Conservation (phyloP, 1,140 invertebrate genomes). For the Bombus affinis region DNA sequence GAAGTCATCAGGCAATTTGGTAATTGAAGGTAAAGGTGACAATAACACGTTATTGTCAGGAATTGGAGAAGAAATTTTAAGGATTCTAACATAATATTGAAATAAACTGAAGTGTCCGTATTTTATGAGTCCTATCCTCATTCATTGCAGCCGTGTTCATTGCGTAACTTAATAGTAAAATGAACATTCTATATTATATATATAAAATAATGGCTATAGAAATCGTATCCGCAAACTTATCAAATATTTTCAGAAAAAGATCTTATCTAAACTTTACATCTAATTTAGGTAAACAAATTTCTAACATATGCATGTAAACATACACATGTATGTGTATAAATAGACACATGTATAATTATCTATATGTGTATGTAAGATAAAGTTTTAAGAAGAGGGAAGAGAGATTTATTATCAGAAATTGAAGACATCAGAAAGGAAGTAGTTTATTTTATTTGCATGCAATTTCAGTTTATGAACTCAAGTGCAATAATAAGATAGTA, state of each 20-base stretch:
- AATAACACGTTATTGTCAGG: conserved; percentile 78
- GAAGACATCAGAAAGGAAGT: conserved; percentile 59
- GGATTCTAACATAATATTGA: conserved; percentile 69
- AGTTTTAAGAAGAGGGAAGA: conserved; percentile 13
- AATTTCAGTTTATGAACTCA: conserved; percentile 27
- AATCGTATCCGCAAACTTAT: conserved; percentile 46
- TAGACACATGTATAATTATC: conserved; percentile 23
- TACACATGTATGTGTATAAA: conserved; percentile 42
- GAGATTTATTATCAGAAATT: conserved; percentile 53
- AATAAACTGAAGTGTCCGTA: conserved; percentile 46
- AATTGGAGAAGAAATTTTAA: conserved; percentile 78
- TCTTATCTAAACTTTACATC: conserved; percentile 59
- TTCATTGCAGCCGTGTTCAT: conserved; percentile 51
- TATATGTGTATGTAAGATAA: conserved; percentile 5
- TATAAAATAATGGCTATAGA: conserved; percentile 55
- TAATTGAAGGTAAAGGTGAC: conserved; percentile 82
- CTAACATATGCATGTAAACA: conserved; percentile 57
- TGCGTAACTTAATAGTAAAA: conserved; percentile 31
- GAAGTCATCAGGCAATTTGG: conserved; percentile 73
- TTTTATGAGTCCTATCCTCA: conserved; percentile 55
- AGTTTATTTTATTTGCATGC: conserved; percentile 52
- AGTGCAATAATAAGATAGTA: conserved; percentile 36
- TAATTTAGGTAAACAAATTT: conserved; percentile 64
- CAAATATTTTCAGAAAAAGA: conserved; percentile 62
- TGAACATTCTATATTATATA: conserved; percentile 46